These are phyloP conservation scores for Thera britannica DNA, from an alignment of 2,888 invertebrate species.

Conservation along the genomic window DNA sequence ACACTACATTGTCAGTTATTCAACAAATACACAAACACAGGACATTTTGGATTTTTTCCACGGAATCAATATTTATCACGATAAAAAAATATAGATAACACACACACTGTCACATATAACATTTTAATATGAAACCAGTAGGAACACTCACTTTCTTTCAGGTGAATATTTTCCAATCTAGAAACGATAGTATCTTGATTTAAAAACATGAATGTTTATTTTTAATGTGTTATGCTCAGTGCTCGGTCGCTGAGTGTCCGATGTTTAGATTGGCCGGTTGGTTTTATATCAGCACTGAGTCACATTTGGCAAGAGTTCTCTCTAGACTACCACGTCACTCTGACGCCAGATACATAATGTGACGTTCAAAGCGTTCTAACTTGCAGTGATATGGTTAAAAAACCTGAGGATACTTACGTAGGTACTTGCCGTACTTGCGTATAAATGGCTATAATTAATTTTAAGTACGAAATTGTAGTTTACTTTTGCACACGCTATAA, in stretches of 20 bases:
- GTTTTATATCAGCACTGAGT: slow-evolving; percentile 76
- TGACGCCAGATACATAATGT: slow-evolving; percentile 62
- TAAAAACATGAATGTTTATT: slow-evolving; percentile 68
- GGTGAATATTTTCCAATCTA: slow-evolving; percentile 67
- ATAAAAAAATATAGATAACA: not conserved
- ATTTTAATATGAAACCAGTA: not conserved
- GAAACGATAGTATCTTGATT: slow-evolving; percentile 68
- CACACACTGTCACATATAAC: not conserved
- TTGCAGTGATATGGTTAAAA: slow-evolving; percentile 2
- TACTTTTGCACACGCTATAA: slow-evolving; percentile 1
- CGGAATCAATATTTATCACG: not conserved
- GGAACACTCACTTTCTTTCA: slow-evolving; percentile 67
- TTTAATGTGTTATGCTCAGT: slow-evolving; percentile 46
- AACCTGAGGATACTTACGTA: slow-evolving; percentile 9
- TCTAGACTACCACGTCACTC: slow-evolving; percentile 66
- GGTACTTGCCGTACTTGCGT: slow-evolving; percentile 6
- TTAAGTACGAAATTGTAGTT: slow-evolving; percentile 3
- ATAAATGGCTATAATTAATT: slow-evolving; percentile 2
- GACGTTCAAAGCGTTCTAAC: slow-evolving; percentile 57
- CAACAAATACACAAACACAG: not conserved
- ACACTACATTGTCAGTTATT: not conserved
- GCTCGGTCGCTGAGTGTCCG: slow-evolving; percentile 63
- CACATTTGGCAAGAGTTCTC: slow-evolving; percentile 75
- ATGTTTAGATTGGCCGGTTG: slow-evolving; percentile 52
- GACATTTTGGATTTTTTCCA: not conserved